A percentile compares a stretch with the other conserved stretches of the same genome.
These are phyloP conservation scores for Trisateles emortualis DNA, from an alignment of 2,888 invertebrate species.

Conservation along the genomic window DNA sequence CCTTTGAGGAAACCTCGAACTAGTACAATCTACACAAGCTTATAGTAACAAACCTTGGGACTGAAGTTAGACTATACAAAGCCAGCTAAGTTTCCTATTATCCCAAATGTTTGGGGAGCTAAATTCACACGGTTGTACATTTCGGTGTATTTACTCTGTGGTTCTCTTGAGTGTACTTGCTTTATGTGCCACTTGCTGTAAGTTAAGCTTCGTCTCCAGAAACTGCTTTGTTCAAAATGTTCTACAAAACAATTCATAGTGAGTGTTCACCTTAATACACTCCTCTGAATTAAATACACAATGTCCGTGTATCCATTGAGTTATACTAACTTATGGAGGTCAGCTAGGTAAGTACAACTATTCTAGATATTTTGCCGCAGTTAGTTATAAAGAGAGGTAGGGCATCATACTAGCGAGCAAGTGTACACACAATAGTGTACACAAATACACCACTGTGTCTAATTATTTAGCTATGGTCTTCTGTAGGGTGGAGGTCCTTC, in stretches of 20 bases:
- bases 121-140: constrained; percentile 5
- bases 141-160: constrained; percentile 5
- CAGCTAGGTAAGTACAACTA: too few relatives aligned
- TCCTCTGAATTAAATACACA: too few relatives aligned
- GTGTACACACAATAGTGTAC: too few relatives aligned
- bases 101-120: constrained; percentile 1
- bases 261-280: too few relatives aligned
- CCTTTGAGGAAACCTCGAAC: background rate
- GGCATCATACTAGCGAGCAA: too few relatives aligned
- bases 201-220: background rate
- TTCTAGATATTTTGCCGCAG: too few relatives aligned
- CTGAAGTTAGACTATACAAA: constrained; percentile 1
- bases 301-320: too few relatives aligned
- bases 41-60: background rate
- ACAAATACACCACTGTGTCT: too few relatives aligned
- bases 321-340: too few relatives aligned
- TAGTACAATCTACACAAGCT: background rate
- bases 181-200: background rate
- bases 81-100: background rate
- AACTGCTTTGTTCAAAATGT: background rate
- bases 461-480: too few relatives aligned
- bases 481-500: too few relatives aligned
- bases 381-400: too few relatives aligned
- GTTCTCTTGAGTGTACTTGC: constrained; percentile 4
- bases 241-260: background rate